Conservation (phyloP, 35 echinoderm and acorn worm species). For the Apostichopus californicus region DNA sequence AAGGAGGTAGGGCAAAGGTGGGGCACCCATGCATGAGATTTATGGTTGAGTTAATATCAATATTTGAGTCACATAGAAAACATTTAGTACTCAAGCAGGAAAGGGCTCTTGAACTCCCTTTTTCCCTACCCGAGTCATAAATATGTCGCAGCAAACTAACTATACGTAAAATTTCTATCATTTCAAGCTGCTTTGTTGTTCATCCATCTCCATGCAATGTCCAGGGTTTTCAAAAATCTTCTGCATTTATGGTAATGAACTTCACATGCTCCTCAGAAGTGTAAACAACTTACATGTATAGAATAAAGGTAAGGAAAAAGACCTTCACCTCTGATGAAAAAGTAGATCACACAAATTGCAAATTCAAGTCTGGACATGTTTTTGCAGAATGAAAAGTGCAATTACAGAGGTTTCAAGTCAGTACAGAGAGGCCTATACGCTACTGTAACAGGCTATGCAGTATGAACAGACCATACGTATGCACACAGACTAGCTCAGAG, state of each 20-base stretch:
- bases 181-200: too few species aligned
- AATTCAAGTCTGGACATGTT: constrained; percentile 49
- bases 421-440: neutral
- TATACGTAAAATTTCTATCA: too few species aligned
- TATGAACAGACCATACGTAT: neutral
- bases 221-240: too few species aligned
- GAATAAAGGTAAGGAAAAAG: neutral
- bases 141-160: too few species aligned
- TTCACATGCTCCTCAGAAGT: neutral
- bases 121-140: too few species aligned
- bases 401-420: neutral
- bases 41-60: too few species aligned
- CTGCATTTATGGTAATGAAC: neutral
- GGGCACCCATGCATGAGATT: too few species aligned
- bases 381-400: neutral
- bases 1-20: too few species aligned
- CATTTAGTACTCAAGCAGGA: too few species aligned
- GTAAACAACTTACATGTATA: neutral
- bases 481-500: neutral
- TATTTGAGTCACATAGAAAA: too few species aligned
- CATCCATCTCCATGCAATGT: too few species aligned
- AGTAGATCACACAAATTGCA: constrained; percentile 5
- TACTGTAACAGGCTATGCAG: neutral
- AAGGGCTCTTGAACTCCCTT: too few species aligned
- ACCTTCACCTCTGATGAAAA: constrained; percentile 43